Evolutionary conservation across 2,888 invertebrate genomes (phyloP), one percentile per base, ranked within the genome.

Genomic region (Entomobrya multifasciata): DNA sequence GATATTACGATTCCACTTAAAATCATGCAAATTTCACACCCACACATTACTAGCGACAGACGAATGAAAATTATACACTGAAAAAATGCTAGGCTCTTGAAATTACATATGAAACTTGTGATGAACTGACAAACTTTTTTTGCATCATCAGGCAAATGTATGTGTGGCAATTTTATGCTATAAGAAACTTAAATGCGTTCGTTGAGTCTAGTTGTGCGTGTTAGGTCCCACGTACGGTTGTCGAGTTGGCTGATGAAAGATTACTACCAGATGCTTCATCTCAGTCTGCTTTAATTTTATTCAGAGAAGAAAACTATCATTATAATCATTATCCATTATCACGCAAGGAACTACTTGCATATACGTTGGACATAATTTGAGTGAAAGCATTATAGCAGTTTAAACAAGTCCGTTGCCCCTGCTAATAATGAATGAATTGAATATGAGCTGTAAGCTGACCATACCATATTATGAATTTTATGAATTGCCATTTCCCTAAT

Each of bases 201-300:
- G 22, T 47, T 36, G 57, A 76, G 55, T 30, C 76, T n/a, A n/a
- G n/a, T n/a, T n/a, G n/a, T n/a, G 36, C 52, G 20, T 27, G 57
- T 17, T 30, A 55, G 55, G 27, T 41, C 55, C 76, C 41, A 62
- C 15, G 67, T 72, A 72, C 70, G 78, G 55, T 87, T 70, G 82
- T 72, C 52, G 87, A 87, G 87, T 87, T 87, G 87, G 87, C 87
- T 82, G 78, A 87, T 87, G 82, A 87, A 78, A 57, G 76, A 82
- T 82, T 72, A 8, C 36, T 70, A 52, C 78, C 81, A 87, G 82
- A 87, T 87, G 87, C 74, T 81, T 25, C 44, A 30, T 82, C 82
- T 47, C 55, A 49, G 57, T 70, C n/a, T n/a, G n/a, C n/a, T 81
- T 55, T 44, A 36, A 27, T 62, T 62, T 47, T n/a, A n/a, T n/a